Conservation (phyloP, 2,113 vertebrate species). For the Pachyramphus minor region DNA sequence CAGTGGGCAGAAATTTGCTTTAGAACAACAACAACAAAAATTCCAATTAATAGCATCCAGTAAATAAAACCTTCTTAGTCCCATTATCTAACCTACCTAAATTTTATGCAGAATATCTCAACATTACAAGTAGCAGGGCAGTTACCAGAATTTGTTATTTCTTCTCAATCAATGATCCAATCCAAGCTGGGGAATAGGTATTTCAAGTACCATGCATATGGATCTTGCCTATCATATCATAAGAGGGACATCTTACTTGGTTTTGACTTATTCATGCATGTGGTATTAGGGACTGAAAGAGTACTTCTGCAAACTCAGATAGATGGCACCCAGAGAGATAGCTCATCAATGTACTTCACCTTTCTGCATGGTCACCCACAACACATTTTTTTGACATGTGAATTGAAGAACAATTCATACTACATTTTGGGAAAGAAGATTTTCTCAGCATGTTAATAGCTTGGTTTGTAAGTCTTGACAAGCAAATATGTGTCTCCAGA, state of each 20-base stretch:
- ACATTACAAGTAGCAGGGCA: neutral
- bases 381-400: neutral
- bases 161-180: neutral
- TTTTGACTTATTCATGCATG: neutral
- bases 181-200: neutral
- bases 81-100: neutral
- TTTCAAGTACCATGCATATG: neutral
- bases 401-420: neutral
- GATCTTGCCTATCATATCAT: neutral
- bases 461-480: neutral
- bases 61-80: neutral
- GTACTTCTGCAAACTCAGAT: neutral
- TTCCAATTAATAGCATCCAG: neutral
- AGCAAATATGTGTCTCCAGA: neutral
- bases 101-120: neutral
- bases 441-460: neutral
- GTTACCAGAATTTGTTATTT: neutral
- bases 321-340: neutral
- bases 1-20: neutral
- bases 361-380: neutral
- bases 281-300: fast-evolving
- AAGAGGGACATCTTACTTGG: neutral
- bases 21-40: neutral
- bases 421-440: neutral
- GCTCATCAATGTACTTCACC: neutral